Conservation (phyloP, 2,888 invertebrate genomes). For the Drosophila mulleri region DNA sequence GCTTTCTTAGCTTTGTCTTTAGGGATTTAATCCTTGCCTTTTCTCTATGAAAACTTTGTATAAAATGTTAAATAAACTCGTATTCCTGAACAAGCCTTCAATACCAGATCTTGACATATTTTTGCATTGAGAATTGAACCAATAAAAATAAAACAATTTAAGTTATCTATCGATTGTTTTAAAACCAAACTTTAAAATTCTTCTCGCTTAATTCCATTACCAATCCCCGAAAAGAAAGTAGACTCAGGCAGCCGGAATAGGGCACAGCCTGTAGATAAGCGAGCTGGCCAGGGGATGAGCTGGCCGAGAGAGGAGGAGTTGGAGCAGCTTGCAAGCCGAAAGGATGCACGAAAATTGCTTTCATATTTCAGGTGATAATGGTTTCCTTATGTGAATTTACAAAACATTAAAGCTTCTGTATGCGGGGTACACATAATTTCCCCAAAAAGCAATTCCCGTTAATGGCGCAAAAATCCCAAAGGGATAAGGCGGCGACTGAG, state of each 20-base stretch:
- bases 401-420: constrained; percentile 81
- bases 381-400: constrained; percentile 84
- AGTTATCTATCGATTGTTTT: constrained; percentile 23
- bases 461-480: constrained; percentile 81
- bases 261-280: constrained; percentile 41
- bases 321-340: constrained; percentile 39
- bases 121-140: not conserved
- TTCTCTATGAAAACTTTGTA: too few relatives aligned
- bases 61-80: too few relatives aligned
- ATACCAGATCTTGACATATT: too few relatives aligned
- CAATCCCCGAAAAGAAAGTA: not conserved
- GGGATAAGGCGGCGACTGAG: constrained; percentile 72
- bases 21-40: too few relatives aligned
- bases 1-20: too few relatives aligned
- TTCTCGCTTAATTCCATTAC: constrained; percentile 6
- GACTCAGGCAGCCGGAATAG: constrained; percentile 3
- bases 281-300: constrained; percentile 29
- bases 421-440: constrained; percentile 81
- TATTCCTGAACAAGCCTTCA: too few relatives aligned
- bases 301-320: constrained; percentile 23
- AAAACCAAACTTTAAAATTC: not conserved
- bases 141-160: too few relatives aligned
- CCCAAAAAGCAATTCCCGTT: constrained; percentile 83
- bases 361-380: constrained; percentile 84
- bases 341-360: constrained; percentile 80